A percentile compares a stretch with the other conserved stretches of the same genome.
Evolutionary conservation across 2,888 invertebrate species (phyloP).

Genomic region (Aromia moschata): DNA sequence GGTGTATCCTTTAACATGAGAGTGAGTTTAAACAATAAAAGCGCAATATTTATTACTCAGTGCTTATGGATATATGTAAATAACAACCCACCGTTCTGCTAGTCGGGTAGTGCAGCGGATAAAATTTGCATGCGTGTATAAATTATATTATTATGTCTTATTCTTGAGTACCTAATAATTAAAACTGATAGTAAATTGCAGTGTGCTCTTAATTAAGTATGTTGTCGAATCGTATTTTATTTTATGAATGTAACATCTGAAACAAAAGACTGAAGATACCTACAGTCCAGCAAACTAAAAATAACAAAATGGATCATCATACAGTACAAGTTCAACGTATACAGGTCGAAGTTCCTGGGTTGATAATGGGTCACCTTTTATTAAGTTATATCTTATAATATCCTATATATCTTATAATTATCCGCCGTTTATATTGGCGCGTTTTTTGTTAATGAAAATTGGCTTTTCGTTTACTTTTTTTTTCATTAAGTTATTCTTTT

Average conservation of each 20-base stretch:
- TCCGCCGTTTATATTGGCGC: too few species aligned
- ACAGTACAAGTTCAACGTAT: too few species aligned
- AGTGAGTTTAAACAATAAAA: constrained; percentile 30
- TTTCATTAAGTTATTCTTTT: too few species aligned
- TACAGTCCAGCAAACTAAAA: too few species aligned
- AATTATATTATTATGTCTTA: constrained; percentile 10
- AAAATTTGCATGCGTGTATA: constrained; percentile 6
- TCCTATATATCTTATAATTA: too few species aligned
- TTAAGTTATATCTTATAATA: too few species aligned
- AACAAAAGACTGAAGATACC: too few species aligned
- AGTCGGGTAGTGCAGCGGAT: constrained; percentile 1
- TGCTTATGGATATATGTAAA: constrained; percentile 27
- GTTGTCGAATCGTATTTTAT: not conserved
- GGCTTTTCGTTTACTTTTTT: too few species aligned
- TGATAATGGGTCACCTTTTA: too few species aligned
- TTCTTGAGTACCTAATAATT: constrained; percentile 9
- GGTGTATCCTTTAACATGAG: constrained; percentile 30
- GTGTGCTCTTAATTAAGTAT: constrained; percentile 10
- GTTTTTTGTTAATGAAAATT: too few species aligned
- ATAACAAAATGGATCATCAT: too few species aligned
- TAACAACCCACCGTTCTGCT: constrained; percentile 15
- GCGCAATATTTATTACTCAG: constrained; percentile 27
- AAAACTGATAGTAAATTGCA: constrained; percentile 6
- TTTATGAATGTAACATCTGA: not conserved
- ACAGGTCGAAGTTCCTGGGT: too few species aligned